Evolutionary conservation across 92 coral and sea anemone genomes (phyloP), one percentile per base, ranked within the genome.

Genomic region (Epizoanthus scotinus): DNA sequence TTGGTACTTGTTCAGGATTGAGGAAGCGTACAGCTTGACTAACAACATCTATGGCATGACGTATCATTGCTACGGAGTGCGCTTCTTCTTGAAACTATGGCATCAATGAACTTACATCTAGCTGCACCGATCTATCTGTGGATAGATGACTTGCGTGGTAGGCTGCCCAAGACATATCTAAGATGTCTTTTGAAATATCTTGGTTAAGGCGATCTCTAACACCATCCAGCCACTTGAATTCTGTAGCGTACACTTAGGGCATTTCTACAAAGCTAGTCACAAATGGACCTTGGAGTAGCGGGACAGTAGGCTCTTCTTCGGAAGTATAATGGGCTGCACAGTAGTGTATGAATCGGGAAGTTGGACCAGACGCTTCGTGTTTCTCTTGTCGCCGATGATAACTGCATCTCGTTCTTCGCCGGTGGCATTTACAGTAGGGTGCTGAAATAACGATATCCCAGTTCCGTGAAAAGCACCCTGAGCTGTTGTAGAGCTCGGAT

Each of bases 81-180:
- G 93, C 86, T 50, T 84, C 79, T 65, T 90, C 90, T 44, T 83
- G 86, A 77, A 89, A 89, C 44, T 82, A 29, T 13, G 89, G 84
- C 52, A 86, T 25, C 79, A 84, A 22, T 0, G 90, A 82, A 25
- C 86, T 86, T 6, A 5, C 74, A 72, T 42, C 85, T 31, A 85
- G 77, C 83, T 75, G 83, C 74, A 70, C 8, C 9, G 81, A 61
- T 72, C 84, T 68, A 57, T 69, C 38, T 57, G 79, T 22, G 6
- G 47, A 18, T 19, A 36, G 87, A 31, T 40, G 47, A 64, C 88
- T 84, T 21, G 88, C 85, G 68, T 84, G 88, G 78, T 79, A 88
- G 6, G 91, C 88, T 63, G 83, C 91, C 86, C 83, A 88, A 18
- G 91, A 87, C 50, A 87, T 78, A 71, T 88, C 85, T 71, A 84